Evolutionary conservation across 2,113 vertebrate genomes (phyloP).

Genomic region (Osmerus eperlanus): DNA sequence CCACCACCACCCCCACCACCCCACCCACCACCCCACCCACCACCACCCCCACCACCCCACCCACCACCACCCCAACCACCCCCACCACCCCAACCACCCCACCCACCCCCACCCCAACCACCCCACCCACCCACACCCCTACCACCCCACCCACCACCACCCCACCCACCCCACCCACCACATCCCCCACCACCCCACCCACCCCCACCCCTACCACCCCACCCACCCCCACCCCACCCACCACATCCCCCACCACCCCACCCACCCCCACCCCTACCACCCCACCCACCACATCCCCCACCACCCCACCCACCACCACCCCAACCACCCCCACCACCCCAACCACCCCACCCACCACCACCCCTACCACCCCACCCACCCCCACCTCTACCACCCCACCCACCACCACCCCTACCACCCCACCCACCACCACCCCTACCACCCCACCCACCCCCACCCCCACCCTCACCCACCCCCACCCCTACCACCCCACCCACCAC

Average conservation of each 20-base stretch:
- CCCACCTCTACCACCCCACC: too few relatives aligned
- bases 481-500: too few relatives aligned
- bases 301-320: conserved; percentile 49
- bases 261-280: conserved; percentile 46
- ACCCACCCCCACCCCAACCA: conserved; percentile 26
- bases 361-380: conserved; percentile 54
- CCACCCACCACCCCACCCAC: conserved; percentile 12
- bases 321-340: conserved; percentile 7
- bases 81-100: not conserved
- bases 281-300: conserved; percentile 4
- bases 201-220: too few relatives aligned
- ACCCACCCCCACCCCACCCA: too few relatives aligned
- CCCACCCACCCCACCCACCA: conserved; percentile 65
- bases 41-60: conserved; percentile 24
- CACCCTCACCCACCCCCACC: too few relatives aligned
- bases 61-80: conserved; percentile 52
- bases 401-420: conserved; percentile 25
- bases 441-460: conserved; percentile 45
- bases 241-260: conserved; percentile 36
- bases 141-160: conserved; percentile 40
- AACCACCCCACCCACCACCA: conserved; percentile 33
- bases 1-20: conserved; percentile 44
- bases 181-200: too few relatives aligned
- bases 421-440: conserved; percentile 49
- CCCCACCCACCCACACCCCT: conserved; percentile 41